A percentile compares a stretch with the other conserved stretches of the same genome.
phyloP scores from a whole-genome alignment of 2,797 vertebrate species.

The Macroramphosus scolopax region DNA sequence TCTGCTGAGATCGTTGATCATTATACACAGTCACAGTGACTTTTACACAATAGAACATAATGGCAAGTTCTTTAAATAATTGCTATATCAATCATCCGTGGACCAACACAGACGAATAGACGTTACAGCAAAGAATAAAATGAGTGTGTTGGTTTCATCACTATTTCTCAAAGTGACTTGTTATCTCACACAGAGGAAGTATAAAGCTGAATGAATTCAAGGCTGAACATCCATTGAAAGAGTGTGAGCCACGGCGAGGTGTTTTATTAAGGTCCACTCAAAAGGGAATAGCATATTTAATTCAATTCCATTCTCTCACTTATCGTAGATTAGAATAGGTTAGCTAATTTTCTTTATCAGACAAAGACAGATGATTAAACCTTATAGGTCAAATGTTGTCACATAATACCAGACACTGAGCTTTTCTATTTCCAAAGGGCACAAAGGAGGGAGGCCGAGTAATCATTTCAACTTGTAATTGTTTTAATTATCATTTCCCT shows the following conservation, averaged over 20 bases:
- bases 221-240: constrained; percentile 50
- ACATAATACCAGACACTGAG: too few species aligned
- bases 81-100: constrained; percentile 49
- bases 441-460: too few species aligned
- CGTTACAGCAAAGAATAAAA: constrained; percentile 39
- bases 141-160: constrained; percentile 43
- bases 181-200: constrained; percentile 61
- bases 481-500: too few species aligned
- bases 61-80: constrained; percentile 41
- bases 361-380: constrained; percentile 9
- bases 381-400: too few species aligned
- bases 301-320: constrained; percentile 57
- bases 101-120: constrained; percentile 34
- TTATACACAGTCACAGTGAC: constrained; percentile 18
- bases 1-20: constrained; percentile 20
- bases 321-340: constrained; percentile 50
- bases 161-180: constrained; percentile 45
- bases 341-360: constrained; percentile 40
- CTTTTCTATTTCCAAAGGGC: too few species aligned
- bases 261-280: constrained; percentile 68
- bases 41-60: constrained; percentile 32
- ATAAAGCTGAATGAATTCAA: constrained; percentile 52
- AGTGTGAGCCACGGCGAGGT: constrained; percentile 32
- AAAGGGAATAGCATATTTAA: constrained; percentile 55
- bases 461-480: too few species aligned